Base-by-base conservation (phyloP, 2,113 vertebrate genomes). In the Syngnathoides biaculeatus region DNA sequence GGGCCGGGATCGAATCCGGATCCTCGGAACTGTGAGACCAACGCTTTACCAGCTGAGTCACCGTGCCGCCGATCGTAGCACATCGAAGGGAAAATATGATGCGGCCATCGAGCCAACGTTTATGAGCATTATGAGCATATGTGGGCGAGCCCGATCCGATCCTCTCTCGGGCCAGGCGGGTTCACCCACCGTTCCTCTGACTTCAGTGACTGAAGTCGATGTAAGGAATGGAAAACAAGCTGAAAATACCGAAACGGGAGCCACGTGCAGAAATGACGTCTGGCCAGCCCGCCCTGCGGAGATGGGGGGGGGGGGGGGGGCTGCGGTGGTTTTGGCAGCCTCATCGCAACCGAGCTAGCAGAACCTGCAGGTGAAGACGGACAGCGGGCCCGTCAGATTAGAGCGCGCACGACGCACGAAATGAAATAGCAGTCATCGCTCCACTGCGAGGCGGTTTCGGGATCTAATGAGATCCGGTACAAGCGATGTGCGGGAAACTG, bases 391-490 rank as follows among this genome's bases (percentile, higher is more conserved):
- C 12, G 24, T 64, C 14, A 39, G 19, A 43, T 63, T 50, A 19
- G 39, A 60, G 58, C 64, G 69, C 45, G 17, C 43, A 58, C 47
- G 10, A 57, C 10, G 42, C 10, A n/a, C 38, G 78, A 73, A 73
- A 71, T 35, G 10, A 12, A 66, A 64, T 48, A n/a, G 38, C 12
- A 53, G 26, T n/a, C 11, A 45, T 58, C 56, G 27, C 45, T n/a
- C 53, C 10, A 50, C 11, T 9, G 64, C 38, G 22, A 47, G 48
- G 47, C 43, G 65, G 50, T 43, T 40, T 59, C 0, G 5, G 22
- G n/a, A 56, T 48, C 52, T 55, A 55, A 55, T 55, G 55, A 57
- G 26, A 57, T 57, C 26, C 55, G 2, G 17, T 10, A 8, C 24
- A 30, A 57, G 5, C 15, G 26, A 57, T 27, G 26, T 30, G 1